A percentile compares a stretch with the other conserved stretches of the same genome.
Evolutionary conservation across 2,888 invertebrate species (phyloP).

Genomic region (Temnothorax rugatulus): DNA sequence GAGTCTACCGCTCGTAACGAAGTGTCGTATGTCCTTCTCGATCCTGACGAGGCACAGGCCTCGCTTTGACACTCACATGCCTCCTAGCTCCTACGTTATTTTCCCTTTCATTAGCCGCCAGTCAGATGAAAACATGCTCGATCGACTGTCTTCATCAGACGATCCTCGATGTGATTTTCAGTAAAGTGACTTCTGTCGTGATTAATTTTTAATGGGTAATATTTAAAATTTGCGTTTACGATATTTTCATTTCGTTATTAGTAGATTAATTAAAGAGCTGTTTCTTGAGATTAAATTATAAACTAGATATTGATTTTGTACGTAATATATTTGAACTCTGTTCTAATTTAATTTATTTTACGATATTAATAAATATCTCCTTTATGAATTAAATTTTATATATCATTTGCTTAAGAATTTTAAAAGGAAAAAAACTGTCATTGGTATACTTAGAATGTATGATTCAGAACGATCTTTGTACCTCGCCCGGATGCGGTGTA

Average conservation of each 20-base stretch:
- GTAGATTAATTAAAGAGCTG: neutral
- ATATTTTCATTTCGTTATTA: neutral
- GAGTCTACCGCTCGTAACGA: constrained; percentile 63
- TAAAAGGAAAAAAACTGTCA: neutral
- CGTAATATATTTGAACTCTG: neutral
- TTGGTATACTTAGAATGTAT: constrained; percentile 2
- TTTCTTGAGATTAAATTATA: neutral
- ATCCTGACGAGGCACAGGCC: constrained; percentile 73
- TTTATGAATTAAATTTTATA: neutral
- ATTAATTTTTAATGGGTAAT: neutral
- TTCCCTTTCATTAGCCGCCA: constrained; percentile 69
- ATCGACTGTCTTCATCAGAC: constrained; percentile 5
- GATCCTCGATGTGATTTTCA: neutral
- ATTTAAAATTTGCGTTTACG: neutral
- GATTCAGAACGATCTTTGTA: constrained; percentile 47
- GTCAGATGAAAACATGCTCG: constrained; percentile 31
- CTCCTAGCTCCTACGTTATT: constrained; percentile 64
- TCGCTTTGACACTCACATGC: constrained; percentile 70
- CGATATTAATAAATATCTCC: neutral
- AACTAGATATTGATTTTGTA: neutral
- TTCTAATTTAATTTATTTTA: neutral
- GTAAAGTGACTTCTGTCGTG: neutral
- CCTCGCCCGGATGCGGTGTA: neutral
- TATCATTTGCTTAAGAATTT: neutral
- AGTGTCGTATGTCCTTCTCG: constrained; percentile 61